Percentiles rank a stretch among this genome's conserved stretches.
These are phyloP conservation scores for Pheosia tremula DNA, from an alignment of 2,888 invertebrate species.

Conservation along the genomic window DNA sequence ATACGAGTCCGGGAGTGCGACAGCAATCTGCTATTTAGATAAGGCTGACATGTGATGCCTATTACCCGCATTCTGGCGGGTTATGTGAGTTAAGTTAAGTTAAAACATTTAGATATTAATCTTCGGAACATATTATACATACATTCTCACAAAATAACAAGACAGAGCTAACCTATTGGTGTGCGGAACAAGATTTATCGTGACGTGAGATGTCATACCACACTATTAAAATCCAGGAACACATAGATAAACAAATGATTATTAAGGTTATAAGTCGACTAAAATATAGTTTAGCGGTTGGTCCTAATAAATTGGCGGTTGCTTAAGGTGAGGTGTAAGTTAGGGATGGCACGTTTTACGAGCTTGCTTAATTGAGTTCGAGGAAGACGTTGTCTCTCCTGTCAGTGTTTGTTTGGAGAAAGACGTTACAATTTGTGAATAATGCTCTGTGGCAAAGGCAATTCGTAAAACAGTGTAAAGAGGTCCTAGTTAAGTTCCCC, in stretches of 20 bases:
- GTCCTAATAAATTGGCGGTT: conserved; percentile 54
- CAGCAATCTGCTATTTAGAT: neutral
- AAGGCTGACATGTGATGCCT: neutral
- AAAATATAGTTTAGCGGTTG: conserved; percentile 47
- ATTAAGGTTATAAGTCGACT: conserved; percentile 10
- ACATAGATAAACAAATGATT: conserved; percentile 1
- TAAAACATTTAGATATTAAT: neutral
- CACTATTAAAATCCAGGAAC: neutral
- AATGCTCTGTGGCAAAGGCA: too few relatives aligned
- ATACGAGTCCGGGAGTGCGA: neutral
- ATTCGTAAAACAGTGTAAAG: too few relatives aligned
- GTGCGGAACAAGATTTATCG: neutral
- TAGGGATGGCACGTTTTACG: conserved; percentile 49
- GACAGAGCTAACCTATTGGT: too few relatives aligned
- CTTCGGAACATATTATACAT: neutral
- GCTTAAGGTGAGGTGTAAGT: conserved; percentile 37
- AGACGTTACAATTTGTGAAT: conserved; percentile 15
- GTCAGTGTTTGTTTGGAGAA: conserved; percentile 31
- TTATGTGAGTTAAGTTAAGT: neutral
- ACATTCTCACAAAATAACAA: neutral
- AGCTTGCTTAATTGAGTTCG: conserved; percentile 60
- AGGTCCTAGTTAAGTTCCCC: neutral
- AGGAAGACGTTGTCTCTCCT: conserved; percentile 44
- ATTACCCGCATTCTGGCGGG: neutral
- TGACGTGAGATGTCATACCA: neutral